Conservation (phyloP, 2,797 vertebrate genomes). For the Antrozous pallidus region DNA sequence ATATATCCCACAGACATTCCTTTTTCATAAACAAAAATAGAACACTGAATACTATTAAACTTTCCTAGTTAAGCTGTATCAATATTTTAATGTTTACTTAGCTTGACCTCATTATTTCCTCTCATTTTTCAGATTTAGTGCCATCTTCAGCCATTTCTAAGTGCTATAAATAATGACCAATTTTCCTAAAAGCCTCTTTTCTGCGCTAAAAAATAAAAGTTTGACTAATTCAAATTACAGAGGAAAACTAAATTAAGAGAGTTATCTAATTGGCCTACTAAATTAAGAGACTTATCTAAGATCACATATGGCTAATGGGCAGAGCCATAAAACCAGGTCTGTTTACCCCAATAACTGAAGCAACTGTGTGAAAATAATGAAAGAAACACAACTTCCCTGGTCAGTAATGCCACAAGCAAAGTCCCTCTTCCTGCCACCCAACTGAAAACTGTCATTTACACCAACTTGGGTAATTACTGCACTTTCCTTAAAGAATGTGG, state of each 20-base stretch:
- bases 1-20: neutral
- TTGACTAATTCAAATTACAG: conserved; percentile 39
- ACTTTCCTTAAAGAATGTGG: neutral
- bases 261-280: neutral
- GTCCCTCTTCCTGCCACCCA: neutral
- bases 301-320: neutral
- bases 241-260: conserved; percentile 39
- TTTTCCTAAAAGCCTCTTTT: neutral
- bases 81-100: conserved; percentile 56
- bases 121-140: conserved; percentile 41
- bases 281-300: neutral
- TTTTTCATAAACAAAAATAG: conserved; percentile 43
- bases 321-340: neutral
- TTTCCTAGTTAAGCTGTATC: conserved; percentile 37
- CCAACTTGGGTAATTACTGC: neutral
- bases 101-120: conserved; percentile 30
- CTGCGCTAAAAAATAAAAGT: neutral
- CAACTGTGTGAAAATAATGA: neutral
- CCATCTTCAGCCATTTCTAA: conserved; percentile 31
- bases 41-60: neutral
- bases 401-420: conserved; percentile 2
- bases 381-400: neutral
- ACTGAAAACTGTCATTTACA: neutral
- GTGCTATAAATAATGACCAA: neutral
- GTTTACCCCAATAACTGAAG: neutral